These are phyloP conservation scores for Papilio protenor DNA, from an alignment of 2,888 invertebrate genomes.

Conservation along the genomic window DNA sequence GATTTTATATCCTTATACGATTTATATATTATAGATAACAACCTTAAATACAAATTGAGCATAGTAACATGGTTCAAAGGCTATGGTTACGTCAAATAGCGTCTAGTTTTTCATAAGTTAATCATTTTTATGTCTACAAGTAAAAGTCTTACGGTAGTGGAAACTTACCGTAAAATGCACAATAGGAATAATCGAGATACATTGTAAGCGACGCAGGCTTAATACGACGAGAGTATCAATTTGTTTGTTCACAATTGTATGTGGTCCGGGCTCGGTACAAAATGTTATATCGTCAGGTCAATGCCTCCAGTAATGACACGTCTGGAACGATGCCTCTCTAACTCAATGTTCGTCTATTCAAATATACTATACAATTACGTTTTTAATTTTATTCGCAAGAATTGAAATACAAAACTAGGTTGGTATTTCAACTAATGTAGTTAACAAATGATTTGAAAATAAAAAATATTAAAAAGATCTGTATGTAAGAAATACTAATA, in stretches of 20 bases:
- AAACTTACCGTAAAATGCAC: not conserved
- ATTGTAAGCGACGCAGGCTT: slow-evolving; percentile 20
- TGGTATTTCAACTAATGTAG: not conserved
- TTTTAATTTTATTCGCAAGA: not conserved
- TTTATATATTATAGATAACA: no score
- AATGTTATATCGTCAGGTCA: slow-evolving; percentile 52
- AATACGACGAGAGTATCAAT: slow-evolving; percentile 51
- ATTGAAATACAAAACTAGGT: not conserved
- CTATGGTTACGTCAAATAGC: no score
- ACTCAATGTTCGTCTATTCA: slow-evolving; percentile 7
- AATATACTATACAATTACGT: not conserved
- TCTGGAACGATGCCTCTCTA: slow-evolving; percentile 35
- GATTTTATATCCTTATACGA: no score
- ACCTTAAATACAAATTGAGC: no score
- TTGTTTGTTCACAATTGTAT: slow-evolving; percentile 55
- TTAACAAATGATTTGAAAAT: no score
- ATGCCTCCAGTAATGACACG: slow-evolving; percentile 61
- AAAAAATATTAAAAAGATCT: no score
- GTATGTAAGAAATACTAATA: no score
- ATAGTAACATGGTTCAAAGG: no score
- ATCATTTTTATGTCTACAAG: no score
- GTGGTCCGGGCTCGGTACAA: slow-evolving; percentile 27
- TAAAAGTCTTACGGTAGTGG: not conserved
- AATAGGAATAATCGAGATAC: not conserved
- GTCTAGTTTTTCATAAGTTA: no score